These are phyloP conservation scores for Alsophila aescularia DNA, from an alignment of 2,888 invertebrate genomes.

Conservation along the genomic window DNA sequence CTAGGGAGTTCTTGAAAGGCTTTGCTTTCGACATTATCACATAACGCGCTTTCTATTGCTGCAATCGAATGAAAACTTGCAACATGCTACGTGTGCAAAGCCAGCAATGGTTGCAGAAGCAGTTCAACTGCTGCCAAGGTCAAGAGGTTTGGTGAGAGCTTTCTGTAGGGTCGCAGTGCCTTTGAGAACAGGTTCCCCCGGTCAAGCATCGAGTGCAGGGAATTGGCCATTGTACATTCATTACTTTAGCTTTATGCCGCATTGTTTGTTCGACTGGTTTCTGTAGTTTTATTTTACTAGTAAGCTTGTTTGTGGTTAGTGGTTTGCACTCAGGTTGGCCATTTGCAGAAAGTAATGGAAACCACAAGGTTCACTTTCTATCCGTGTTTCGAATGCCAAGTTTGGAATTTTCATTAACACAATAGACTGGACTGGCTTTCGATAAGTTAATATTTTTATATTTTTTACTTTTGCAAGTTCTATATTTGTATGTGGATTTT, in stretches of 20 bases:
- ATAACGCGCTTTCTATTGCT: conserved; percentile 38
- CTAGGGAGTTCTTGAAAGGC: background rate
- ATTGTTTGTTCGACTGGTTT: conserved; percentile 50
- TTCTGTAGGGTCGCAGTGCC: conserved; percentile 38
- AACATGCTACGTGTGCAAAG: conserved; percentile 26
- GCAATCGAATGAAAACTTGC: conserved; percentile 25
- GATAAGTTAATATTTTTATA: no score
- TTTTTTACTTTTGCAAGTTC: no score
- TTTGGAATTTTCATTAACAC: conserved; percentile 9
- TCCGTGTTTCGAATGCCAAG: conserved; percentile 22
- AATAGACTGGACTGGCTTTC: background rate
- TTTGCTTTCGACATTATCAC: conserved; percentile 10
- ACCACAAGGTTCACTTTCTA: conserved; percentile 34
- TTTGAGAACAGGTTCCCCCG: conserved; percentile 58
- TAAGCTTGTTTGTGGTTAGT: conserved; percentile 28
- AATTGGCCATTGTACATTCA: conserved; percentile 51
- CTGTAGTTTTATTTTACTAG: conserved; percentile 30
- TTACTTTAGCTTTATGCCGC: conserved; percentile 44
- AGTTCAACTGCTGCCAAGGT: conserved; percentile 40
- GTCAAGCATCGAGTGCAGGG: conserved; percentile 46
- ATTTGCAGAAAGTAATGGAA: conserved; percentile 18
- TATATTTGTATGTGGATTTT: no score
- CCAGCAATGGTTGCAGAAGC: conserved; percentile 36
- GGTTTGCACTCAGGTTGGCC: conserved; percentile 15
- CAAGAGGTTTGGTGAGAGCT: conserved; percentile 33